Base-by-base conservation (phyloP, 2,888 invertebrate genomes). In the Hedya salicella region DNA sequence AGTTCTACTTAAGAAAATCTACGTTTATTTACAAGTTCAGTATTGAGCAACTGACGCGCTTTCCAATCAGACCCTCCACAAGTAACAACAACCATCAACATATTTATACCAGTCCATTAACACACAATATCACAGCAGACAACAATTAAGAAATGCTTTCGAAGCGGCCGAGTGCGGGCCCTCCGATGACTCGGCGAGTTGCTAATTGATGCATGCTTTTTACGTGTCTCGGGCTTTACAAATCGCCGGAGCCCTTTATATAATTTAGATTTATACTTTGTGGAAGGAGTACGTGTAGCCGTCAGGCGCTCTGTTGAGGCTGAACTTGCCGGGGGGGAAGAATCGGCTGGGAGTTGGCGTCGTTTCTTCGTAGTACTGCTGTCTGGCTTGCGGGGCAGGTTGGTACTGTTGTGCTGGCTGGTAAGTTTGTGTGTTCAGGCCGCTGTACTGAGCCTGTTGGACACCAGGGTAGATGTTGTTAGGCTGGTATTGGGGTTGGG, bases 251-350 rank as follows among this genome's bases (percentile, higher is more conserved):
- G 77, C 77, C 77, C 80, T 74, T 78, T 17, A 72, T 76, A 76
- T 79, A 81, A 80, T 81, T 82, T 82, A 81, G 73, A 78, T 83
- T 89, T 92, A 92, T 78, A 90, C 91, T 89, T 92, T 96, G 91
- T 95, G 96, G 93, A 97, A 97, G 73, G 95, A 96, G 90, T 96
- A 97, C 78, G 96, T 96, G 92, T 95, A 97, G 79, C 97, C 97
- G 81, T 97, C 97, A 44, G 97, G 97, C 68, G 96, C 96, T 81
- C 97, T 94, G 93, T 97, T 97, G 75, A 97, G 93, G 75, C 95
- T 95, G 78, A 97, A 94, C 87, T 97, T 97, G 73, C 97, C 97
- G 32, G 97, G 97, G 60, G 96, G 97, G 83, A 95, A 96, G 92
- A 96, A 96, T 76, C 95, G 94, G 78, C 94, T 94, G 17, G 96